These are phyloP conservation scores for Sebastolobus altivelis DNA, from an alignment of 2,797 vertebrate species.

Conservation along the genomic window DNA sequence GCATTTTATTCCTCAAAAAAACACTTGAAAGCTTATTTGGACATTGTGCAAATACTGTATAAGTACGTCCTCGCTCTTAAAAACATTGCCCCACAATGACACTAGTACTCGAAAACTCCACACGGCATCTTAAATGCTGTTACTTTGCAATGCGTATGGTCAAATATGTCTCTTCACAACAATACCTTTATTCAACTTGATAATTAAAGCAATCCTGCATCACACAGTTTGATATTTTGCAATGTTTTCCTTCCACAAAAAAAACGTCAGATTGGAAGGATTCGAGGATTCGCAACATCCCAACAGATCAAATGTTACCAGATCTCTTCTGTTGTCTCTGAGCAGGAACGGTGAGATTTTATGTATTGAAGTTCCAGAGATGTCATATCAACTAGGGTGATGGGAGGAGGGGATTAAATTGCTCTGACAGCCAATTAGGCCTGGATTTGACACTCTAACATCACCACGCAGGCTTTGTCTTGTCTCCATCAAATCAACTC, in stretches of 20 bases:
- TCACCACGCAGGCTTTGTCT: constrained; percentile 59
- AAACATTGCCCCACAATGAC: not conserved
- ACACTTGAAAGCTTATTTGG: not conserved
- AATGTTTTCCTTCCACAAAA: constrained; percentile 3
- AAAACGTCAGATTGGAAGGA: constrained; percentile 1
- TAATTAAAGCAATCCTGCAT: constrained; percentile 18
- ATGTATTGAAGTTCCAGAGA: constrained; percentile 54
- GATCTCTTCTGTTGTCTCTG: constrained; percentile 38
- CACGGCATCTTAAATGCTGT: not conserved
- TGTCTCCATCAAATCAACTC: constrained; percentile 66
- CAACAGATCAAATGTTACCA: constrained; percentile 45
- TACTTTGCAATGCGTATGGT: not conserved
- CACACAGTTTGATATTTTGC: constrained; percentile 3
- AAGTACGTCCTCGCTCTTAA: not conserved
- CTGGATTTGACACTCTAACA: constrained; percentile 67
- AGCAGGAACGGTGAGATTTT: constrained; percentile 28
- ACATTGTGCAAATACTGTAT: not conserved
- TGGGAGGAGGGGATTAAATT: constrained; percentile 70
- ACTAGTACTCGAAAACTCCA: not conserved
- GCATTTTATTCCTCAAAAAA: not conserved
- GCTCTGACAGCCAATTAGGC: constrained; percentile 81
- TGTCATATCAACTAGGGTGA: constrained; percentile 62
- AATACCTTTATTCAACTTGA: constrained; percentile 8
- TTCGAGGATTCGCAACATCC: constrained; percentile 43
- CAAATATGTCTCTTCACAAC: not conserved